A percentile compares a stretch with the other conserved stretches of the same genome.
Evolutionary conservation across 1,140 invertebrate genomes (phyloP).

Genomic region (Hetaerina americana): DNA sequence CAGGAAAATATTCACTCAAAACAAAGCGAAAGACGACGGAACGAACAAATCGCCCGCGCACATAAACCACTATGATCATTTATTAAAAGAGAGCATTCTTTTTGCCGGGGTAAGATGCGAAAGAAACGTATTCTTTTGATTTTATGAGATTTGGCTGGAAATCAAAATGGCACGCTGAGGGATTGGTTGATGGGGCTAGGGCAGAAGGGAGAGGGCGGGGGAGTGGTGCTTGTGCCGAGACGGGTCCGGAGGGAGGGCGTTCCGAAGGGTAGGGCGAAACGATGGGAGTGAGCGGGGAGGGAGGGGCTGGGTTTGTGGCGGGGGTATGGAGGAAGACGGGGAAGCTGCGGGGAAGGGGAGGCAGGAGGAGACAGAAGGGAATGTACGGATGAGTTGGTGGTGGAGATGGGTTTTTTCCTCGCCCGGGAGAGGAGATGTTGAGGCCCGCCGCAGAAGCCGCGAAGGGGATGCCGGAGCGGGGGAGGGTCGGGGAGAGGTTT

Average conservation of each 20-base stretch:
- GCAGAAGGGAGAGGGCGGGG: background rate
- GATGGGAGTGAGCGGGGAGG: background rate
- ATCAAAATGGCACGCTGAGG: background rate
- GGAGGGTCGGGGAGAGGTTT: too few relatives aligned
- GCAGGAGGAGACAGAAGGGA: too few relatives aligned
- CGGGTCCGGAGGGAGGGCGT: background rate
- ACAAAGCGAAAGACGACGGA: too few relatives aligned
- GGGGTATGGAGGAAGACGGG: background rate
- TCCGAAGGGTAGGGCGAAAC: background rate
- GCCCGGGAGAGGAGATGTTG: background rate
- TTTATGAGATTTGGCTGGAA: background rate
- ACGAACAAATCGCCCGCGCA: too few relatives aligned
- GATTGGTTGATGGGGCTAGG: background rate
- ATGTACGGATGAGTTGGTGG: too few relatives aligned
- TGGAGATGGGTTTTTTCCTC: background rate
- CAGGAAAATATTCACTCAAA: too few relatives aligned
- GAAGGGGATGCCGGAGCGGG: background rate
- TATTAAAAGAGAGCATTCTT: too few relatives aligned
- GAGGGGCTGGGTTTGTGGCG: background rate
- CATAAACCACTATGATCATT: too few relatives aligned
- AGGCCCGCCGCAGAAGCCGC: background rate
- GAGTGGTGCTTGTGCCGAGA: too few relatives aligned
- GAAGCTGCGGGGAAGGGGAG: too few relatives aligned
- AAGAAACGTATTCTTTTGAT: conserved; percentile 1
- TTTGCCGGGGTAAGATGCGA: too few relatives aligned